These are phyloP conservation scores for Colletes gigas DNA, from an alignment of 1,140 invertebrate species.

Conservation along the genomic window DNA sequence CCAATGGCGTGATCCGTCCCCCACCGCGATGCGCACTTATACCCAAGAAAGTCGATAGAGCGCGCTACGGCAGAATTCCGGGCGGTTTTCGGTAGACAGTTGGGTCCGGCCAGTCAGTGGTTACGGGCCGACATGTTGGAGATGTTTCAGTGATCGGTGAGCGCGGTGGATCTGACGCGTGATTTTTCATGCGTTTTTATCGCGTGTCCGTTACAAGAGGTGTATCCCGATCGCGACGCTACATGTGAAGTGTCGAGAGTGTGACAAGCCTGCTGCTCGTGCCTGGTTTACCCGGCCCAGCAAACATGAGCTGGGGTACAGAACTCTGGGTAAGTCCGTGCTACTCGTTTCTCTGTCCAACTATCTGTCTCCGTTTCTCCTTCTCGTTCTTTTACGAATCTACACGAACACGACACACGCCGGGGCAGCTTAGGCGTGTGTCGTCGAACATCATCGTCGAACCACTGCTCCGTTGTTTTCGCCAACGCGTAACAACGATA, in stretches of 20 bases:
- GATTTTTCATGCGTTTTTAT: slow-evolving; percentile 58
- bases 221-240: slow-evolving; percentile 55
- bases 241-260: slow-evolving; percentile 73
- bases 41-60: slow-evolving; percentile 22
- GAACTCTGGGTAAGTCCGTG: slow-evolving; percentile 83
- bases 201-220: slow-evolving; percentile 57
- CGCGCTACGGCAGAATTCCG: slow-evolving; percentile 65
- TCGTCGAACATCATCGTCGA: slow-evolving; percentile 1
- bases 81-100: slow-evolving; percentile 68
- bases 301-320: slow-evolving; percentile 84
- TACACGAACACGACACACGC: not conserved
- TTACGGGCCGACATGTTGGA: slow-evolving; percentile 76
- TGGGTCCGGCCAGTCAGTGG: slow-evolving; percentile 74
- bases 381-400: not conserved
- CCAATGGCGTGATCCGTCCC: not conserved
- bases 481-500: slow-evolving; percentile 56
- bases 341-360: slow-evolving; percentile 7
- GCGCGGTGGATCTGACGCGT: slow-evolving; percentile 67
- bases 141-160: slow-evolving; percentile 65
- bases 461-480: slow-evolving; percentile 36
- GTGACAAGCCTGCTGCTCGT: slow-evolving; percentile 46
- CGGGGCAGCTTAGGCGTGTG: not conserved
- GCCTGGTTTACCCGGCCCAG: slow-evolving; percentile 71
- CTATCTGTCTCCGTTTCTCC: slow-evolving; percentile 31
- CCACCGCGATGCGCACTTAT: not conserved